These are phyloP conservation scores for Drosophila melanocephala DNA, from an alignment of 2,888 invertebrate genomes.

Conservation along the genomic window DNA sequence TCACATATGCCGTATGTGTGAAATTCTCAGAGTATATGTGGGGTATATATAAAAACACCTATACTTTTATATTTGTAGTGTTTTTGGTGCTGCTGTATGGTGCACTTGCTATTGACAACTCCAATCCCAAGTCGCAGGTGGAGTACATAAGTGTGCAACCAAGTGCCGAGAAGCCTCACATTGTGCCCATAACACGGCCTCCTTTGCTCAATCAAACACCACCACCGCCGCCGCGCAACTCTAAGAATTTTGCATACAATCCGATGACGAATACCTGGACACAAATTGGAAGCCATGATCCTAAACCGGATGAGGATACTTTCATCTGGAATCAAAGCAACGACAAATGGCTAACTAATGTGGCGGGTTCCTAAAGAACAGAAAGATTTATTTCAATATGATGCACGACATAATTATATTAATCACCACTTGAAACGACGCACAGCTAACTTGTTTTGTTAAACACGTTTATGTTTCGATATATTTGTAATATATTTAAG, in stretches of 20 bases:
- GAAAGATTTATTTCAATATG: neutral
- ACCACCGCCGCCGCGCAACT: constrained; percentile 65
- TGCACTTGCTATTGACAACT: constrained; percentile 45
- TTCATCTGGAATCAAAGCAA: constrained; percentile 83
- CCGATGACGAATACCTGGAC: constrained; percentile 77
- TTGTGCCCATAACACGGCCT: constrained; percentile 69
- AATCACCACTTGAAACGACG: neutral
- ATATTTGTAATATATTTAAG: neutral
- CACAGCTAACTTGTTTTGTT: neutral
- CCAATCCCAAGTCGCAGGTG: constrained; percentile 82
- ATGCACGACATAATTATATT: neutral
- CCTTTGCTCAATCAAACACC: constrained; percentile 64
- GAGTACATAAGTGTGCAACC: constrained; percentile 70
- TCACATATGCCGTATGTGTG: constrained; percentile 49
- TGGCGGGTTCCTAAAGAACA: constrained; percentile 18
- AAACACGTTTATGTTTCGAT: neutral
- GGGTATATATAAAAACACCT: neutral
- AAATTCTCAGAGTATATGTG: constrained; percentile 6
- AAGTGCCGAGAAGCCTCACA: constrained; percentile 47
- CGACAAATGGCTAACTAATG: constrained; percentile 83
- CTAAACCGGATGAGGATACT: constrained; percentile 71
- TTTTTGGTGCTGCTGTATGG: constrained; percentile 28
- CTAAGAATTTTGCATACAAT: constrained; percentile 81
- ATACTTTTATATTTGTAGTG: constrained; percentile 28
- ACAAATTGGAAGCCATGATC: constrained; percentile 65